Percentiles rank a stretch among this genome's conserved stretches.
Evolutionary conservation across 2,888 invertebrate genomes (phyloP).

Genomic region (Thera obeliscata): DNA sequence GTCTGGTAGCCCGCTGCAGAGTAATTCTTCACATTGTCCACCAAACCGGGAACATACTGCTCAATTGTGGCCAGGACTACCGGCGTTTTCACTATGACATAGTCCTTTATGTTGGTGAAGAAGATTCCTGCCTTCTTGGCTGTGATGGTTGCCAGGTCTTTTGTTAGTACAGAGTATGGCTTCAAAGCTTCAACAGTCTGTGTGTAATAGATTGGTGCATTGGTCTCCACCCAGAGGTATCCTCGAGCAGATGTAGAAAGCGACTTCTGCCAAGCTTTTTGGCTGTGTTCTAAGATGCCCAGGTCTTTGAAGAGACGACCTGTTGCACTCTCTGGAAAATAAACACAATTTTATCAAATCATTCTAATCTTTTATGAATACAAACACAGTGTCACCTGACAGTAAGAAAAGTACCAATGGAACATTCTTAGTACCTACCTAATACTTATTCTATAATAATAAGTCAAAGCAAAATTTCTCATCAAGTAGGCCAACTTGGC

Average conservation of each 20-base stretch:
- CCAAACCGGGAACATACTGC: constrained; percentile 88
- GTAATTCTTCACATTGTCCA: constrained; percentile 85
- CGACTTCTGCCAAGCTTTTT: constrained; percentile 85
- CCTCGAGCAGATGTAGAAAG: constrained; percentile 86
- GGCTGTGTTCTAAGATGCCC: constrained; percentile 86
- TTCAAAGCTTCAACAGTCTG: constrained; percentile 80
- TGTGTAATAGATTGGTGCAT: constrained; percentile 87
- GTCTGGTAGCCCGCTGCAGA: constrained; percentile 71
- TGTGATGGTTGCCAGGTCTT: constrained; percentile 83
- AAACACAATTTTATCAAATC: constrained; percentile 9
- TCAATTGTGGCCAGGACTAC: constrained; percentile 83
- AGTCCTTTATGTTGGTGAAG: constrained; percentile 78
- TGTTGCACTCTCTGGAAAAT: constrained; percentile 85
- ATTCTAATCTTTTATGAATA: too few species aligned
- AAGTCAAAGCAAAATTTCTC: too few species aligned
- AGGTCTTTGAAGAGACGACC: constrained; percentile 87
- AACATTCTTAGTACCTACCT: too few species aligned
- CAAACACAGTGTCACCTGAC: too few species aligned
- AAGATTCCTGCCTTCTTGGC: constrained; percentile 80
- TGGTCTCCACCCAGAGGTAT: constrained; percentile 87
- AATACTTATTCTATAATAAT: too few species aligned
- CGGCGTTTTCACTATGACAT: constrained; percentile 79
- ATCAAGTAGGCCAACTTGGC: too few species aligned
- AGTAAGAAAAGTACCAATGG: too few species aligned
- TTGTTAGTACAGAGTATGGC: constrained; percentile 86